Conservation (phyloP, 1,140 invertebrate genomes). For the Sycophaga agraensis region DNA sequence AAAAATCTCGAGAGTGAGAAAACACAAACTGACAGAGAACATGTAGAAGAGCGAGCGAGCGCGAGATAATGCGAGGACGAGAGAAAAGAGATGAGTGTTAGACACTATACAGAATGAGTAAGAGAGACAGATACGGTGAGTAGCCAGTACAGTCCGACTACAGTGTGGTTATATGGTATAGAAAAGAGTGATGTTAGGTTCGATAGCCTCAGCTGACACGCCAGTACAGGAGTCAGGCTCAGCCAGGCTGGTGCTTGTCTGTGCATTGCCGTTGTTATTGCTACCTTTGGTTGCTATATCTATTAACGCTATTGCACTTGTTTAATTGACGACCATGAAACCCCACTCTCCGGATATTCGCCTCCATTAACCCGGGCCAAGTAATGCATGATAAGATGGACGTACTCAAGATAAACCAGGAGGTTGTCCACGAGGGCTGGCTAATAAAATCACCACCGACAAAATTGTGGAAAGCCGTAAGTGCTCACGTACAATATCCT, state of each 20-base stretch:
- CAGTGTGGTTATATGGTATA: too few species aligned
- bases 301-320: background rate
- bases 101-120: too few species aligned
- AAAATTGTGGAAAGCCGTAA: constrained; percentile 87
- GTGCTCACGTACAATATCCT: constrained; percentile 50
- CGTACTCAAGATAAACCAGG: constrained; percentile 52
- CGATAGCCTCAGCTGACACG: constrained; percentile 29
- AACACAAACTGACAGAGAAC: too few species aligned
- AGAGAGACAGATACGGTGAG: too few species aligned
- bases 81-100: background rate
- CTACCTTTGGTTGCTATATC: background rate
- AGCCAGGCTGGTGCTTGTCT: too few species aligned
- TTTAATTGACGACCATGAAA: background rate
- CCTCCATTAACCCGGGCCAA: background rate
- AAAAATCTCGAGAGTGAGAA: too few species aligned
- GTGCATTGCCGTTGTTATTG: too few species aligned
- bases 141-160: too few species aligned
- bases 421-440: constrained; percentile 83
- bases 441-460: constrained; percentile 88
- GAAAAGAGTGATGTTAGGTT: constrained; percentile 13
- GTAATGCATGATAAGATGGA: constrained; percentile 12
- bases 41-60: background rate
- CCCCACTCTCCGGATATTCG: background rate
- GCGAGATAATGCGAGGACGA: background rate
- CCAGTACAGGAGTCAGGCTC: background rate